Conservation (phyloP, 2,888 invertebrate genomes). For the Drosophila histrio region DNA sequence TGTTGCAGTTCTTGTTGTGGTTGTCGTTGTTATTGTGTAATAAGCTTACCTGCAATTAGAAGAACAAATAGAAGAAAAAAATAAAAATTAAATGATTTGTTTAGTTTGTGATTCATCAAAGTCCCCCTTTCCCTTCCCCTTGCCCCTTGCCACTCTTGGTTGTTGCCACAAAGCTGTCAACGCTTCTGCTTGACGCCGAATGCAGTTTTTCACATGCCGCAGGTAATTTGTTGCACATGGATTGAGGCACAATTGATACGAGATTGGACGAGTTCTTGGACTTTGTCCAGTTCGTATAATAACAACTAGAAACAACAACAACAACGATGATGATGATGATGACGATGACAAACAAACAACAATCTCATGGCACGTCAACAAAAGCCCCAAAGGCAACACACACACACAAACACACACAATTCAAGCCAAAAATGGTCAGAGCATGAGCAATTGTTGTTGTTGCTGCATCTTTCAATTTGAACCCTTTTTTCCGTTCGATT, state of each 20-base stretch:
- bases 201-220: conserved; percentile 63
- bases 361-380: conserved; percentile 74
- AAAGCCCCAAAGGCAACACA: conserved; percentile 58
- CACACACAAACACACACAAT: conserved; percentile 13
- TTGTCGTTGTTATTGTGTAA: conserved; percentile 39
- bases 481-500: conserved; percentile 70
- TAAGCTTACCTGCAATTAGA: conserved; percentile 77
- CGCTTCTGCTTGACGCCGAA: conserved; percentile 41
- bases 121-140: conserved; percentile 2
- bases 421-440: conserved; percentile 49
- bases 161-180: conserved; percentile 51
- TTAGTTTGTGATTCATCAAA: conserved; percentile 20
- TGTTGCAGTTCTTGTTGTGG: conserved; percentile 30
- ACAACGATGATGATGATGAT: background rate
- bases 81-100: conserved; percentile 44
- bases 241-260: conserved; percentile 56
- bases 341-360: conserved; percentile 53
- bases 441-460: conserved; percentile 48
- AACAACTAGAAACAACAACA: conserved; percentile 7
- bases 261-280: conserved; percentile 53
- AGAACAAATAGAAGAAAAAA: conserved; percentile 58
- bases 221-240: conserved; percentile 80
- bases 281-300: conserved; percentile 43
- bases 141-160: conserved; percentile 17
- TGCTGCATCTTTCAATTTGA: conserved; percentile 70